Evolutionary conservation across 2,113 vertebrate genomes (phyloP), one percentile per base, ranked within the genome.

Genomic region (Arenaria interpres): DNA sequence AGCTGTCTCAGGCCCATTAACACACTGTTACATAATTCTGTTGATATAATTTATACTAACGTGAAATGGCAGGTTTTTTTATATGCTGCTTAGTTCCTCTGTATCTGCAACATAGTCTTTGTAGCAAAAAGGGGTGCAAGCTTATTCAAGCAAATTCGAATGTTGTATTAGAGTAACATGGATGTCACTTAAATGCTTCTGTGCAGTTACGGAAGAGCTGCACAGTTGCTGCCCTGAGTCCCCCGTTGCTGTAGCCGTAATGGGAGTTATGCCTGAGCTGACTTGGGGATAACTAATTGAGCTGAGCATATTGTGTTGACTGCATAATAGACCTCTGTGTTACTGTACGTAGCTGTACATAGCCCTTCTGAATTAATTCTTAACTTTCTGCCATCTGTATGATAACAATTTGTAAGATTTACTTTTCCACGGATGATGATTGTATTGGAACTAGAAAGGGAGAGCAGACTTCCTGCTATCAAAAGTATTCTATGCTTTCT

Each of bases 241-340:
- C 64, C 60, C 22, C 13, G 15, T 7, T 45, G 23, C 85, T 54
- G 32, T 10, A 60, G 32, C 37, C 15, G 1, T 37, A 59, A 41
- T 5, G 37, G 25, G 24, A 32, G 80, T 35, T 60, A n/a, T 51
- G 43, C 76, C 72, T 56, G 77, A 83, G 66, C 62, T 89, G 89
- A 12, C 66, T 20, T 41, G 72, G 35, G 35, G 75, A 4, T 66
- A 35, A 53, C 43, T 85, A 51, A 76, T 7, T 66, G 77, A 87
- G 68, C 63, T 72, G 51, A 35, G 81, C 77, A 66, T 60, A 24
- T 62, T 76, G 82, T 62, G 71, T 67, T 79, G 76, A 20, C 77
- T 75, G 73, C 77, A 92, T 78, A 83, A 67, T 10, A 90, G 82
- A 80, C 39, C 81, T 67, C 35, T 46, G n/a, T 64, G 60, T 48